Base-by-base conservation (phyloP, 2,888 invertebrate species). In the Timandra comae region DNA sequence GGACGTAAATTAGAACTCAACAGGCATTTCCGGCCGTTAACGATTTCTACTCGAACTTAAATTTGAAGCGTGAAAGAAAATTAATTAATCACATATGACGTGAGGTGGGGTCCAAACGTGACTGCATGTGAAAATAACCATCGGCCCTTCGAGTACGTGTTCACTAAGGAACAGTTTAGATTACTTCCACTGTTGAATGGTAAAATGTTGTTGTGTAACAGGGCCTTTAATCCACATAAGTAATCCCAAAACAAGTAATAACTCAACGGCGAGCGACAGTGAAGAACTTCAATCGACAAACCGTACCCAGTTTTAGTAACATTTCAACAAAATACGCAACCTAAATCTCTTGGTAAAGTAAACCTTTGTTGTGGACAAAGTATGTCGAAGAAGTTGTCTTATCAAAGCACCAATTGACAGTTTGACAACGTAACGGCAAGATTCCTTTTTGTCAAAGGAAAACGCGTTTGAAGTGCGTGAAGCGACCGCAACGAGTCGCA, bases 1-100 rank as follows among this genome's bases (percentile, higher is more conserved):
- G 72, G 69, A 79, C 75, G 77, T 81, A 76, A 81, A 81, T 81
- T 78, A 78, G 58, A 52, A 69, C 73, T 77, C 77, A 81, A 80
- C 77, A 79, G 79, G 79, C 80, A 72, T 68, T 80, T 79, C 80
- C 77, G 75, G 67, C 62, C 59, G 65, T 71, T 81, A 82, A 81
- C 70, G 73, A 80, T 81, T 80, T 72, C 65, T 58, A 65, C 62
- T 71, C 52, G 48, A 72, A 77, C 69, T 77, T 71, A 74, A 73
- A 74, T 72, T 74, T 56, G 64, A 71, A 76, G 71, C 71, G 72
- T 75, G 71, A 79, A 80, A 81, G 79, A 81, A 79, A 79, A 77
- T 76, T 75, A 78, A 82, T 81, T 79, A 81, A 78, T 78, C 73
- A 78, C 74, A 76, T 60, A 63, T 67, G 66, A 59, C 58, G 61